phyloP scores from a whole-genome alignment of 2,113 vertebrate species.

The Alaudala cheleensis region DNA sequence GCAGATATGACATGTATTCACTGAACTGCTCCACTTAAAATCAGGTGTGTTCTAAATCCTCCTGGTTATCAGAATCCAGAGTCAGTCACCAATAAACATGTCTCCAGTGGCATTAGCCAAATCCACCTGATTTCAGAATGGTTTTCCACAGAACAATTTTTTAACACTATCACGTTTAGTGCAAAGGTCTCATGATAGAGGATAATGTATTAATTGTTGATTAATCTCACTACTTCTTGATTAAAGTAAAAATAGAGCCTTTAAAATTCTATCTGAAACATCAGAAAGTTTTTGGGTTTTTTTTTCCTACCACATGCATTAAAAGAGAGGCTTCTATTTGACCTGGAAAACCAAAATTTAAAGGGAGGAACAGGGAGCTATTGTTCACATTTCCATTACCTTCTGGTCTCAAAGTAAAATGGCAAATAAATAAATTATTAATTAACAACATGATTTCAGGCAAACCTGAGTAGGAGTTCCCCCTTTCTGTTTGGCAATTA shows the following conservation, averaged over 20 bases:
- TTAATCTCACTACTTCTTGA: background rate
- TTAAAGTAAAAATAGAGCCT: background rate
- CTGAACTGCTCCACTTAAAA: background rate
- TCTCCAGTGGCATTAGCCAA: background rate
- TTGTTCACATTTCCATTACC: background rate
- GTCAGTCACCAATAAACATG: background rate
- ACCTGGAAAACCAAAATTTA: background rate
- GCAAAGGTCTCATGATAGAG: background rate
- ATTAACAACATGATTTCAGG: background rate
- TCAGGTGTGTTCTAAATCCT: background rate
- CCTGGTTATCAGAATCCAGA: background rate
- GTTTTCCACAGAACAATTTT: background rate
- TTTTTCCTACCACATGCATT: background rate
- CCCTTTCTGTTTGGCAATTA: background rate
- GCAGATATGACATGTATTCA: background rate
- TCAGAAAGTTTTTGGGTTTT: background rate
- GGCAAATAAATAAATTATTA: background rate
- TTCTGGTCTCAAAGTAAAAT: background rate
- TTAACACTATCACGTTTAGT: rapidly evolving
- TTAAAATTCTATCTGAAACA: background rate
- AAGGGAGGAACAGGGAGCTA: background rate
- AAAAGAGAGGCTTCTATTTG: background rate
- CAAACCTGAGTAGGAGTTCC: background rate
- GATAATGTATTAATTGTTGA: background rate
- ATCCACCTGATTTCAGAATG: background rate